These are phyloP conservation scores for Microtus agrestis DNA, from an alignment of 2,797 vertebrate species.

Conservation along the genomic window DNA sequence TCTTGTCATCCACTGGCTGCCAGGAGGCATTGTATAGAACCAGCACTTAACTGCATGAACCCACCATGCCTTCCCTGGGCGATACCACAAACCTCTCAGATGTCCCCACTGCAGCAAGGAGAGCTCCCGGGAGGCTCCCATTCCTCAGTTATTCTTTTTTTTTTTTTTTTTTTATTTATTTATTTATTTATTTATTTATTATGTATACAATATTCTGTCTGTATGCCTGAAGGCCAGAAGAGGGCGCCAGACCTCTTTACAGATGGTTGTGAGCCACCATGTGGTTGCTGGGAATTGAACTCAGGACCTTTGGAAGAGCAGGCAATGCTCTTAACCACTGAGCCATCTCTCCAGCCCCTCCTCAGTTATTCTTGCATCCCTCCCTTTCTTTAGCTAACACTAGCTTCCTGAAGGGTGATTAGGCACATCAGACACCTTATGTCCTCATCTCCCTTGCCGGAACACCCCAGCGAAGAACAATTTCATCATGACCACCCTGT, in stretches of 20 bases:
- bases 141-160: not conserved
- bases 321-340: too few relatives aligned
- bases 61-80: not conserved
- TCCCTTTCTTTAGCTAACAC: not conserved
- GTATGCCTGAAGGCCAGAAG: too few relatives aligned
- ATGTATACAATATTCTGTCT: too few relatives aligned
- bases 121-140: not conserved
- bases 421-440: not conserved
- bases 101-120: not conserved
- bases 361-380: not conserved
- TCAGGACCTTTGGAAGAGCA: too few relatives aligned
- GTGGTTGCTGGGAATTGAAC: too few relatives aligned
- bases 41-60: not conserved
- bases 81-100: not conserved
- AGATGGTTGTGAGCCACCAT: too few relatives aligned
- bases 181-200: too few relatives aligned
- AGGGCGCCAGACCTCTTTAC: too few relatives aligned
- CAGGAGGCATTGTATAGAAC: not conserved
- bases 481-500: rapidly evolving
- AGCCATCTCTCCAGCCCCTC: too few relatives aligned
- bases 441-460: not conserved
- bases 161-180: too few relatives aligned
- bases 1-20: not conserved
- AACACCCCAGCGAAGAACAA: not conserved
- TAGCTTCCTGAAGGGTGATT: not conserved